phyloP scores from a whole-genome alignment of 1,140 invertebrate species.

The Vollenhovia emeryi region DNA sequence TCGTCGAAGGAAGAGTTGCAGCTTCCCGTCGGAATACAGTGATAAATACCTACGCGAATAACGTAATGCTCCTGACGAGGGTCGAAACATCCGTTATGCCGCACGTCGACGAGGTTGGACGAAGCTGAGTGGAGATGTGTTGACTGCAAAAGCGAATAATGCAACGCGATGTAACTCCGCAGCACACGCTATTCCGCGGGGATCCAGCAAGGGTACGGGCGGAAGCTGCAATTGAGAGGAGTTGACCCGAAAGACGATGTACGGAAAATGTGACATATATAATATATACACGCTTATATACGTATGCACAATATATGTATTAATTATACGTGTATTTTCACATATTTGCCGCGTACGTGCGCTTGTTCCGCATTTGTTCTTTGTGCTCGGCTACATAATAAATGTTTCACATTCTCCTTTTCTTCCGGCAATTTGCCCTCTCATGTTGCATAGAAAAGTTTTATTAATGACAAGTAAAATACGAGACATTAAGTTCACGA shows the following conservation, averaged over 20 bases:
- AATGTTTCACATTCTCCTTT: neutral
- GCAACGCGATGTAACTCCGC: constrained; percentile 25
- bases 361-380: neutral
- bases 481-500: neutral
- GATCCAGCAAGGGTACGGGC: constrained; percentile 24
- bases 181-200: neutral
- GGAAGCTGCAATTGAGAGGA: constrained; percentile 46
- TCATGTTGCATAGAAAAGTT: neutral
- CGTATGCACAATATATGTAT: neutral
- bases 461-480: neutral
- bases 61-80: constrained; percentile 25
- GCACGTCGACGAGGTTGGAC: constrained; percentile 40
- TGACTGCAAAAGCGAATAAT: constrained; percentile 60
- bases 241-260: constrained; percentile 31
- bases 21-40: constrained; percentile 21
- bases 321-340: neutral
- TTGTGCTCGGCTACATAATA: neutral
- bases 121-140: constrained; percentile 48
- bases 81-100: constrained; percentile 31
- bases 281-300: neutral
- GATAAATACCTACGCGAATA: constrained; percentile 8
- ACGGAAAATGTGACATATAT: neutral
- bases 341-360: too few species aligned
- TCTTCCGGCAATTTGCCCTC: neutral
- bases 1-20: constrained; percentile 4